Conservation (phyloP, 2,888 invertebrate species). For the Sycophila texana region DNA sequence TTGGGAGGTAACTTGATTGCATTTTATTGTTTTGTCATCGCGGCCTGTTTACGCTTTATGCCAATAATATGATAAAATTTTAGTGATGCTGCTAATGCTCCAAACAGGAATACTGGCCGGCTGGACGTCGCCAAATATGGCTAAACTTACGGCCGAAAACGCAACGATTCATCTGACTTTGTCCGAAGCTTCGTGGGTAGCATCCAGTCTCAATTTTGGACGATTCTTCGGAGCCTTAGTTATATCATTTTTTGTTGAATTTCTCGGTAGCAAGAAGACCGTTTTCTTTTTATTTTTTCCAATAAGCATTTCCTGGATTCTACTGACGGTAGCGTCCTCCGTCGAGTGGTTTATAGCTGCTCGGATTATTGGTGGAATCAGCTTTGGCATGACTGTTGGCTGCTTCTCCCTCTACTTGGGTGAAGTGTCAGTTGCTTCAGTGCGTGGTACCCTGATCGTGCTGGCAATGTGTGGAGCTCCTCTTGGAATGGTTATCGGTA, state of each 20-base stretch:
- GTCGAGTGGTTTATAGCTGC: slow-evolving; percentile 61
- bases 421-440: slow-evolving; percentile 63
- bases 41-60: too few species aligned
- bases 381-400: slow-evolving; percentile 63
- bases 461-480: slow-evolving; percentile 65
- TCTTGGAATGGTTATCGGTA: slow-evolving; percentile 65
- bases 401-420: slow-evolving; percentile 65
- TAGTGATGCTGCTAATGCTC: slow-evolving; percentile 15
- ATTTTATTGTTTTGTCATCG: too few species aligned
- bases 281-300: slow-evolving; percentile 58
- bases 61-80: neutral
- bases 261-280: slow-evolving; percentile 60
- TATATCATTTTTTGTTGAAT: slow-evolving; percentile 57
- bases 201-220: slow-evolving; percentile 61
- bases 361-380: slow-evolving; percentile 59
- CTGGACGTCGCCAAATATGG: slow-evolving; percentile 64
- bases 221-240: slow-evolving; percentile 61
- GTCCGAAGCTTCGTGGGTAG: slow-evolving; percentile 64
- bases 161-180: slow-evolving; percentile 56
- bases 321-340: slow-evolving; percentile 58
- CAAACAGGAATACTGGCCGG: slow-evolving; percentile 60
- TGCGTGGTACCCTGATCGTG: slow-evolving; percentile 66
- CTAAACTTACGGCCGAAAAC: slow-evolving; percentile 58
- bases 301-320: slow-evolving; percentile 59
- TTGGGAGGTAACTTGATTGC: slow-evolving; percentile 14